A percentile compares a stretch with the other conserved stretches of the same genome.
Conservation (phyloP, 2,113 vertebrate genomes). For the Paramormyrops kingsleyae region DNA sequence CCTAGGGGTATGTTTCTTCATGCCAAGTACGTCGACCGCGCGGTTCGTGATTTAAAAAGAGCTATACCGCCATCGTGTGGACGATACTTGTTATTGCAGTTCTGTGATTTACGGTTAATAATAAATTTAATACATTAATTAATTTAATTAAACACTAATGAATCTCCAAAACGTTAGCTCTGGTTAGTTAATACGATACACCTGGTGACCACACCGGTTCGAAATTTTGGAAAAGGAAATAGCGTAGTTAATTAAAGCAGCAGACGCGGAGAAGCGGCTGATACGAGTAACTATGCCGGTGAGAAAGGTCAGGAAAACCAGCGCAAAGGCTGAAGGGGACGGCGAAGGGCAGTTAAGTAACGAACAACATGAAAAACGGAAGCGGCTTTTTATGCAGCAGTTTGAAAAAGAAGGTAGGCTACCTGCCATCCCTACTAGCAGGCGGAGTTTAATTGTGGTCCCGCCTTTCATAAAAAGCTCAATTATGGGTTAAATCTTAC, state of each 20-base stretch:
- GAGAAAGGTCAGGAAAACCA: background rate
- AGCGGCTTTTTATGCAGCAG: conserved; percentile 65
- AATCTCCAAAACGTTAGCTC: background rate
- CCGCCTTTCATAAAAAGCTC: background rate
- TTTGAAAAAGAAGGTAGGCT: conserved; percentile 75
- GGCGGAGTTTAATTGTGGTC: background rate
- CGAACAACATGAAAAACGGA: conserved; percentile 42
- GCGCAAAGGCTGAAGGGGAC: background rate
- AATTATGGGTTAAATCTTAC: background rate
- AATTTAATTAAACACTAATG: background rate
- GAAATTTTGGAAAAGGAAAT: background rate
- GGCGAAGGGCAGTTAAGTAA: conserved; percentile 16
- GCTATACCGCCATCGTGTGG: background rate
- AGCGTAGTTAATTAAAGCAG: background rate
- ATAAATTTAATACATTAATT: background rate
- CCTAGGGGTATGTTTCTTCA: background rate
- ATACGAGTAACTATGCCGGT: conserved; percentile 22
- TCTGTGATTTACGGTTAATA: background rate
- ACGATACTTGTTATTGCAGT: background rate
- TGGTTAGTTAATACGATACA: background rate
- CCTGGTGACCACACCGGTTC: background rate
- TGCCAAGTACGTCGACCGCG: background rate
- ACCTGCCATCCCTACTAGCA: background rate
- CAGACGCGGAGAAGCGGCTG: background rate
- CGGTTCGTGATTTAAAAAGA: background rate